Percentiles rank a stretch among this genome's conserved stretches.
These are phyloP conservation scores for Psittacula cyanocephala DNA, from an alignment of 2,113 vertebrate species.

Conservation along the genomic window DNA sequence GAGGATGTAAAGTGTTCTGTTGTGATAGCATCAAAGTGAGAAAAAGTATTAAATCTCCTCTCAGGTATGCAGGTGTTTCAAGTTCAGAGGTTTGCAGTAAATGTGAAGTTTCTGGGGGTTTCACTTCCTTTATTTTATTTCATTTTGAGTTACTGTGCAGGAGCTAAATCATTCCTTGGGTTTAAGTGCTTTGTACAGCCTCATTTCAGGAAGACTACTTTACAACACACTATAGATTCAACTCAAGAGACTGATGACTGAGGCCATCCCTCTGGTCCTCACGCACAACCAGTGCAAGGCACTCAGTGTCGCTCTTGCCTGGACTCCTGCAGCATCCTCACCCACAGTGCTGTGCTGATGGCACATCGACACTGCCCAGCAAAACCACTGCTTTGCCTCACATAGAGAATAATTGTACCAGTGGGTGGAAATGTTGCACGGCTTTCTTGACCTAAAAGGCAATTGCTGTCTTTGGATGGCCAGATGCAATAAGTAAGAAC, in stretches of 20 bases:
- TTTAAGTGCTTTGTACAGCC: neutral
- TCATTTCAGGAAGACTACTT: neutral
- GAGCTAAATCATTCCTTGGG: neutral
- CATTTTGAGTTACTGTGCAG: neutral
- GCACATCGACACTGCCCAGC: rapidly evolving
- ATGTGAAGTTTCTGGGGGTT: neutral
- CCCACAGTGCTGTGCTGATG: rapidly evolving
- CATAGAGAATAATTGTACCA: neutral
- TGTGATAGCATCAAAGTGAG: neutral
- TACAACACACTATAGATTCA: neutral
- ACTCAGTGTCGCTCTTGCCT: neutral
- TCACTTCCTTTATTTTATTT: neutral
- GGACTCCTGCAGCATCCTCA: neutral
- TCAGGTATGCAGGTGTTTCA: rapidly evolving
- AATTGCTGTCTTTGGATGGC: neutral
- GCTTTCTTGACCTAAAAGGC: neutral
- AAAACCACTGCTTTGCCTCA: neutral
- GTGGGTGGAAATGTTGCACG: neutral
- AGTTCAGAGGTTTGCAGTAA: neutral
- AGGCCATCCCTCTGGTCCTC: neutral
- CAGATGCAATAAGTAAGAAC: neutral
- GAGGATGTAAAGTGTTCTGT: neutral
- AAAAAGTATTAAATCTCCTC: neutral
- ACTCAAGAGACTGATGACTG: neutral
- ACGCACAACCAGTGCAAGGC: rapidly evolving